Conservation (phyloP, 2,113 vertebrate genomes). For the Gymnarchus niloticus region DNA sequence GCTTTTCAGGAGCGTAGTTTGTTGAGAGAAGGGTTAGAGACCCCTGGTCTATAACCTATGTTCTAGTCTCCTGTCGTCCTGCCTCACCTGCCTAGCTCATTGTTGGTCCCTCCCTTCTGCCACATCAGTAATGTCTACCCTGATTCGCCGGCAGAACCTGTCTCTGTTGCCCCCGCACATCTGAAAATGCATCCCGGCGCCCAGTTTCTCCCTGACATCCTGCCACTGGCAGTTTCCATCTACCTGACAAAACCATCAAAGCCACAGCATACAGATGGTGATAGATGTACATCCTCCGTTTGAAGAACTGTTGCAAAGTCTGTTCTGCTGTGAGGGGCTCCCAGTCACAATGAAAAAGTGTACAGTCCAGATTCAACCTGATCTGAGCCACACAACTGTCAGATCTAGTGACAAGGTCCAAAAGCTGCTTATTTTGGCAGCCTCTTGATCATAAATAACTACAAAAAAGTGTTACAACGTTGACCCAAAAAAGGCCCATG, state of each 20-base stretch:
- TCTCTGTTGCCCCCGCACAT: no score
- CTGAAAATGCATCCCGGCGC: no score
- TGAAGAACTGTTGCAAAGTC: neutral
- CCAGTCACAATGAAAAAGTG: neutral
- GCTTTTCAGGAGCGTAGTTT: no score
- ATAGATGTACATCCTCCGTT: neutral
- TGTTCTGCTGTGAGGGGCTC: neutral
- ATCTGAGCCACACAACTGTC: neutral
- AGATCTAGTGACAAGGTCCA: neutral
- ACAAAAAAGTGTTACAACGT: neutral
- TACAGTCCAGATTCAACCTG: neutral
- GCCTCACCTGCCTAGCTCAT: no score
- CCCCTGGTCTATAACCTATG: no score
- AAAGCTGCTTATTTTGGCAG: neutral
- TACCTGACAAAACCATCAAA: neutral
- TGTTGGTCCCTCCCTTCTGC: no score
- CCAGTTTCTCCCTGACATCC: neutral
- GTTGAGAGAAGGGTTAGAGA: no score
- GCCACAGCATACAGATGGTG: neutral
- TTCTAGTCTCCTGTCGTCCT: no score
- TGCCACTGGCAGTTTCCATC: neutral
- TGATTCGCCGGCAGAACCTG: no score
- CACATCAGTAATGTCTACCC: no score
- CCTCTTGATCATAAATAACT: neutral
- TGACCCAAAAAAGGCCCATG: neutral